phyloP scores from a whole-genome alignment of 2,113 vertebrate species.

The Colistium nudipinnis region DNA sequence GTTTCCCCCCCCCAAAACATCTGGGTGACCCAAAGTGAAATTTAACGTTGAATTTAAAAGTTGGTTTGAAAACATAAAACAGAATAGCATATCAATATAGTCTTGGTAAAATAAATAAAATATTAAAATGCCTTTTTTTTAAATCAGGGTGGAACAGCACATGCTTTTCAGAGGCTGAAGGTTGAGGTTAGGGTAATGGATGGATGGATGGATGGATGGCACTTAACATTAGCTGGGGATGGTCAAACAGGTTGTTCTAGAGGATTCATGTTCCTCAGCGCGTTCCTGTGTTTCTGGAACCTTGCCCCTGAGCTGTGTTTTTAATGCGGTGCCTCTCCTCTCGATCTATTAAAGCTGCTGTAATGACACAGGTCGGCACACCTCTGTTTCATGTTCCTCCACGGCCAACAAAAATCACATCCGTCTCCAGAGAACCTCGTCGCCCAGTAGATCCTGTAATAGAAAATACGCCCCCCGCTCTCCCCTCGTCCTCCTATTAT shows the following conservation, averaged over 20 bases:
- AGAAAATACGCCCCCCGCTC: constrained; percentile 50
- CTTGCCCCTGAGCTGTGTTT: constrained; percentile 42
- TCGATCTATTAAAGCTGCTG: constrained; percentile 86
- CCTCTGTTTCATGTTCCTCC: constrained; percentile 51
- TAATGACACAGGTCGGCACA: constrained; percentile 85
- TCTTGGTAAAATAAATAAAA: too few species aligned
- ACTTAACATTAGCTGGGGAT: background rate
- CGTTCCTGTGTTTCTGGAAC: constrained; percentile 10
- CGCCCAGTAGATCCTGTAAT: constrained; percentile 48
- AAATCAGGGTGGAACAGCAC: too few species aligned
- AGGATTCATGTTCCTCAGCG: constrained; percentile 8
- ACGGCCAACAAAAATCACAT: constrained; percentile 58
- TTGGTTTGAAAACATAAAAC: too few species aligned
- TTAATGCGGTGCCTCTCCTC: constrained; percentile 30
- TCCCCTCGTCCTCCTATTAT: constrained; percentile 14
- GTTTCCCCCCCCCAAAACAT: too few species aligned
- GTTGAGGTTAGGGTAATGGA: too few species aligned
- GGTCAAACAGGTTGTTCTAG: background rate
- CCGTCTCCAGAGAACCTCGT: constrained; percentile 34
- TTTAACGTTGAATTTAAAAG: too few species aligned
- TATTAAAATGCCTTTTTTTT: too few species aligned
- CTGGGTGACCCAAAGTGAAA: too few species aligned
- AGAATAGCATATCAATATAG: too few species aligned
- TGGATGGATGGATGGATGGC: too few species aligned
- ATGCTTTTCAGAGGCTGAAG: too few species aligned